Conservation (phyloP, 2,797 vertebrate genomes). For the Anisognathus igniventris region DNA sequence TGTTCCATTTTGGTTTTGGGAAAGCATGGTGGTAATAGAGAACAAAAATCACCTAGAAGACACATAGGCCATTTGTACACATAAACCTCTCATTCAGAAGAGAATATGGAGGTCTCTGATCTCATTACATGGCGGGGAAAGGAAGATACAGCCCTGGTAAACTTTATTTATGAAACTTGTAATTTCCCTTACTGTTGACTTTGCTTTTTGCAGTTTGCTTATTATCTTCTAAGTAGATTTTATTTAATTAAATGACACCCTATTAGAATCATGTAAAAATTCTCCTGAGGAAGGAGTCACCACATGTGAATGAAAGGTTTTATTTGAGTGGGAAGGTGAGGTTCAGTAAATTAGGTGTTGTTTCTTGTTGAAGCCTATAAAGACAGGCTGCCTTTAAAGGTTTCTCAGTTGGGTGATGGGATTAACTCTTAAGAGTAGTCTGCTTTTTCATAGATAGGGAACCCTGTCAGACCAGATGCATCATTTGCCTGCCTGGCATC, state of each 20-base stretch:
- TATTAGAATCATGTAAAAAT: neutral
- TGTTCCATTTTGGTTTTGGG: neutral
- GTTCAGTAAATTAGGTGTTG: neutral
- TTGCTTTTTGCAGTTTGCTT: neutral
- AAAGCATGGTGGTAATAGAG: neutral
- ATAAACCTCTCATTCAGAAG: neutral
- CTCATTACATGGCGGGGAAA: neutral
- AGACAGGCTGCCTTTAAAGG: neutral
- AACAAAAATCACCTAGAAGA: neutral
- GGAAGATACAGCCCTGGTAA: neutral
- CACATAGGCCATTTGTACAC: neutral
- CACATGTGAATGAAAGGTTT: neutral
- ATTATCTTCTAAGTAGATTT: neutral
- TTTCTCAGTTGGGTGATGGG: fast-evolving
- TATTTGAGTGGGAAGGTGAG: neutral
- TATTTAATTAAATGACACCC: neutral
- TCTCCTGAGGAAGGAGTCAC: neutral
- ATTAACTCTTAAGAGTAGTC: neutral
- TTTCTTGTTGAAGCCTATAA: neutral
- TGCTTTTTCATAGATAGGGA: neutral
- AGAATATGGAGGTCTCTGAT: neutral
- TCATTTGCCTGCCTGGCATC: neutral
- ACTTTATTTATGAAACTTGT: neutral
- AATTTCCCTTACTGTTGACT: neutral
- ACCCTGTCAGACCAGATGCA: neutral